A percentile compares a stretch with the other conserved stretches of the same genome.
Conservation (phyloP, 1,140 invertebrate genomes). For the Calephelis virginiensis region DNA sequence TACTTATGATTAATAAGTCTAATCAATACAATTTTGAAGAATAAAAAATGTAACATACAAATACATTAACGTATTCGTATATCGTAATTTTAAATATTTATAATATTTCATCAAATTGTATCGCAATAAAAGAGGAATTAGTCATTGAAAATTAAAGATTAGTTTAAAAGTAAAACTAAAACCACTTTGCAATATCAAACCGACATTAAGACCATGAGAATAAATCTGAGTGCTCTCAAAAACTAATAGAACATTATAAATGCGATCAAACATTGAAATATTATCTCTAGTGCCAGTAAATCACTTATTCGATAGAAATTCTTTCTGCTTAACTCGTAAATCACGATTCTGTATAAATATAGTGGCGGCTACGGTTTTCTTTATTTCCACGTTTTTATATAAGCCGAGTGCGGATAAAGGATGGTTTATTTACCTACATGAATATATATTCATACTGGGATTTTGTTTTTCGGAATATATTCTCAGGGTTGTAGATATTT, state of each 20-base stretch:
- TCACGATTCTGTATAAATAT: slow-evolving; percentile 9
- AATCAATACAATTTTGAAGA: no score
- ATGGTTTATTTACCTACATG: neutral
- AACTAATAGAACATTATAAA: slow-evolving; percentile 13
- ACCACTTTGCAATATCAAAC: neutral
- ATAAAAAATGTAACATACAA: no score
- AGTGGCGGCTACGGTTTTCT: slow-evolving; percentile 1
- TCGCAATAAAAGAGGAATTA: no score
- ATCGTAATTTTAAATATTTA: no score
- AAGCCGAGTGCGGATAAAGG: neutral
- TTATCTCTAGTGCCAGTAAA: slow-evolving; percentile 9
- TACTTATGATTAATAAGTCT: no score
- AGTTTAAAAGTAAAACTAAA: neutral
- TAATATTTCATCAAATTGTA: no score
- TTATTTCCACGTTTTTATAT: slow-evolving; percentile 11
- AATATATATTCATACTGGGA: neutral
- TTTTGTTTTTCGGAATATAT: neutral
- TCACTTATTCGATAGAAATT: slow-evolving; percentile 10
- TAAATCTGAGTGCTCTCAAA: neutral
- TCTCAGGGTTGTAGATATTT: no score
- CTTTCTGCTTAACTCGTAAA: slow-evolving; percentile 9
- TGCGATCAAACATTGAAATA: slow-evolving; percentile 14
- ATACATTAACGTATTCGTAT: no score
- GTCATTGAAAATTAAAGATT: no score
- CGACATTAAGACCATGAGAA: neutral